Conservation (phyloP, 2,113 vertebrate species). For the Pica pica region DNA sequence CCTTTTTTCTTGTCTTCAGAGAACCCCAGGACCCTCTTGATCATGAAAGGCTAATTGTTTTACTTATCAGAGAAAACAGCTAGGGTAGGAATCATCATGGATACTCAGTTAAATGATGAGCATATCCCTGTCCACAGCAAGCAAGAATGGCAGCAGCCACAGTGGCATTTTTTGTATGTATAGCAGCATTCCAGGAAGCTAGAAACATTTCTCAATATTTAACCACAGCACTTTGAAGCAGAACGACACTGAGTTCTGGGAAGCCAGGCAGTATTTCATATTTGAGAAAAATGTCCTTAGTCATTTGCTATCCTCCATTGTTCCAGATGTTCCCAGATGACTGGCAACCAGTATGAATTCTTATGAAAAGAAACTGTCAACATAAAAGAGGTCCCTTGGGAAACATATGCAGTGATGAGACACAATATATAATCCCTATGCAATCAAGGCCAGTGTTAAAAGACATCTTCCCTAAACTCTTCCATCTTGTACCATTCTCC, state of each 20-base stretch:
- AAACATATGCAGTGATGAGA: neutral
- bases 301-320: neutral
- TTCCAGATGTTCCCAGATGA: neutral
- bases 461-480: neutral
- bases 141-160: neutral
- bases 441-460: neutral
- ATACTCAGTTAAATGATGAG: neutral
- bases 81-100: neutral
- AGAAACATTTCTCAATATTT: neutral
- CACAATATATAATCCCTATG: neutral
- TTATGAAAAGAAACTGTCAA: neutral
- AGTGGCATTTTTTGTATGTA: neutral
- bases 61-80: neutral
- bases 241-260: neutral
- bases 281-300: neutral
- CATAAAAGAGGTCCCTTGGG: neutral
- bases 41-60: neutral
- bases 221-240: neutral
- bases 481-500: neutral
- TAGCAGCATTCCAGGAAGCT: neutral
- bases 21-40: neutral
- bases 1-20: neutral
- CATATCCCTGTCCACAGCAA: neutral
- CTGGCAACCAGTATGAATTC: neutral
- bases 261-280: neutral